Evolutionary conservation across 1,140 invertebrate species (phyloP).

Genomic region (Leptoteleia sp.): DNA sequence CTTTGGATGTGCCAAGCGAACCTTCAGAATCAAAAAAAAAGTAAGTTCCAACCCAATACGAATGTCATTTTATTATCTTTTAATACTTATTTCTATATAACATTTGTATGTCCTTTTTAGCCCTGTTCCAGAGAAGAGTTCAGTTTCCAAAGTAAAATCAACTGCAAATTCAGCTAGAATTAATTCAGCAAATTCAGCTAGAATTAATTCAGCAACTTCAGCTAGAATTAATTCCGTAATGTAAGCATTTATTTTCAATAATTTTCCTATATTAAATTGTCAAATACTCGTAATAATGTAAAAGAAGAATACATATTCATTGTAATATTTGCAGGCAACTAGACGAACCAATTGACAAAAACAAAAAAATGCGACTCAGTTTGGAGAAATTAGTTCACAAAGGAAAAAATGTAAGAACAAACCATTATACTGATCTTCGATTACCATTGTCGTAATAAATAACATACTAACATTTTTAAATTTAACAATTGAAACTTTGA

Average conservation of each 20-base stretch:
- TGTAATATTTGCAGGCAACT: conserved; percentile 16
- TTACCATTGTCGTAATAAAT: neutral
- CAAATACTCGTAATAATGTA: no score
- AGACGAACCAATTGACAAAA: conserved; percentile 76
- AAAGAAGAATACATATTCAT: no score
- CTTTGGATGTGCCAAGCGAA: conserved; percentile 67
- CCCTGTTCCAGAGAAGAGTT: conserved; percentile 66
- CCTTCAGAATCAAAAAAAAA: conserved; percentile 82
- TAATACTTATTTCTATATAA: no score
- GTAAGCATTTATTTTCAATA: no score
- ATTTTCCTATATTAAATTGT: no score
- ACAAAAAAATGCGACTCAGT: conserved; percentile 76
- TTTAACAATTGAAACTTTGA: no score
- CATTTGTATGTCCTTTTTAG: no score
- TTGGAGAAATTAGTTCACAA: conserved; percentile 75
- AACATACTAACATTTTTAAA: neutral
- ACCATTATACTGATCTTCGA: neutral
- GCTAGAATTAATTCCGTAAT: conserved; percentile 59
- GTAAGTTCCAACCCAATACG: conserved; percentile 73
- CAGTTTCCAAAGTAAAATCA: conserved; percentile 62
- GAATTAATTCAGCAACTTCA: conserved; percentile 58
- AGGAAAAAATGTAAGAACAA: conserved; percentile 69
- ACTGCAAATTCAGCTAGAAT: conserved; percentile 62
- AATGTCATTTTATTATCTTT: no score
- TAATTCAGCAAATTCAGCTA: conserved; percentile 58